Evolutionary conservation across 1,140 invertebrate genomes (phyloP).

Genomic region (Bombus pyrosoma): DNA sequence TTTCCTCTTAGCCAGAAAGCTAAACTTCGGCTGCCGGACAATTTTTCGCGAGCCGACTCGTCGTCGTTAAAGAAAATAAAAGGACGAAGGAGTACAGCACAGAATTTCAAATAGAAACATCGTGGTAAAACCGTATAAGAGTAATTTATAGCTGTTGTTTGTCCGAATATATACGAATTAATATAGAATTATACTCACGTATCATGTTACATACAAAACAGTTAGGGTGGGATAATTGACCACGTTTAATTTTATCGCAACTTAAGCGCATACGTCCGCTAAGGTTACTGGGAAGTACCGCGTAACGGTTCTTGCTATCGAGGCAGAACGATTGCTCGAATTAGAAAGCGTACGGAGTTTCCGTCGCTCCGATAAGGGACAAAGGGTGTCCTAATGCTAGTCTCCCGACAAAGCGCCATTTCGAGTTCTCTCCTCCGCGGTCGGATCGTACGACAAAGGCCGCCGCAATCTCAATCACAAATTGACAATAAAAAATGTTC

Average conservation of each 20-base stretch:
- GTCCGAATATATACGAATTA: too few relatives aligned
- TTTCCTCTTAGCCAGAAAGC: slow-evolving; percentile 31
- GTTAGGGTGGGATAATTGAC: background rate
- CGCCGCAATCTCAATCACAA: slow-evolving; percentile 79
- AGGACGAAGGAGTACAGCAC: background rate
- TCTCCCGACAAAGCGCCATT: slow-evolving; percentile 70
- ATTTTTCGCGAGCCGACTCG: background rate
- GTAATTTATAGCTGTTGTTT: background rate
- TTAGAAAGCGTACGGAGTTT: slow-evolving; percentile 43
- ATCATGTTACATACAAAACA: background rate
- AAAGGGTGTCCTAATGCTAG: slow-evolving; percentile 75
- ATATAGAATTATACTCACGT: background rate
- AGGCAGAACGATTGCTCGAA: slow-evolving; percentile 55
- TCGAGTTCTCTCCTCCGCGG: slow-evolving; percentile 46
- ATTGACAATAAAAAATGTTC: slow-evolving; percentile 83
- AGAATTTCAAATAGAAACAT: background rate
- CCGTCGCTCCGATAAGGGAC: slow-evolving; percentile 69
- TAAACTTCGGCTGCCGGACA: slow-evolving; percentile 26
- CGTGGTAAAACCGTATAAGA: background rate
- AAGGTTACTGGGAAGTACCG: background rate
- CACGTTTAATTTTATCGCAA: background rate
- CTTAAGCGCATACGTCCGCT: background rate
- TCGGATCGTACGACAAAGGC: slow-evolving; percentile 74
- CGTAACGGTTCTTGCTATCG: slow-evolving; percentile 24
- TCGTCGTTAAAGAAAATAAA: background rate